Base-by-base conservation (phyloP, 2,797 vertebrate species). In the Cheracebus regulus region DNA sequence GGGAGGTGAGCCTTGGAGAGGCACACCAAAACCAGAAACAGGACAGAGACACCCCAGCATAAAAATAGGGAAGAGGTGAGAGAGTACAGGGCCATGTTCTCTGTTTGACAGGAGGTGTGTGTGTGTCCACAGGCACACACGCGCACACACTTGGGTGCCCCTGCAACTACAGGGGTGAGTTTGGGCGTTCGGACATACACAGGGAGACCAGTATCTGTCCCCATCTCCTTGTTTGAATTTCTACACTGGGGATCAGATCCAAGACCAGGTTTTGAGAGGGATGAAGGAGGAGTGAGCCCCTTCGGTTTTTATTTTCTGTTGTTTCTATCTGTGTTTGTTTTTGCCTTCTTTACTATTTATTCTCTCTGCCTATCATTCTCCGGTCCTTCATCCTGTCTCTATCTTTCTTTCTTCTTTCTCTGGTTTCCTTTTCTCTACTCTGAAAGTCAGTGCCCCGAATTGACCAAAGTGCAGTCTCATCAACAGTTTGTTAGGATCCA, bases 271-370 rank as follows among this genome's bases (percentile, higher is more conserved):
- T 73, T 50, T 12, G 46, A 46, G 48, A 67, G 22, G 4, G 4
- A n/a, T 22, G 22, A 3, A 6, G 1, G 7, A n/a, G 12, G 26
- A 30, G 12, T 1, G 2, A 61, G 17, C 0, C 20, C 24, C 73
- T 33, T 36, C 7, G 2, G 8, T 30, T 57, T 81, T 46, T 48
- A 7, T 48, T 75, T 87, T 57, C 90, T 86, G 15, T 46, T 12
- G 33, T 36, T 88, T 93, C 57, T 82, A 22, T 73, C 5, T 82
- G 50, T 50, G 48, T 46, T 19, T 33, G 7, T 9, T 41, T 26
- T 55, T 58, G 1, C 14, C 39, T 55, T 24, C 24, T 61, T 46
- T 8, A 30, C 14, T 48, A 1, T 36, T 22, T 24, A 26, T 78
- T 64, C 41, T 50, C 15, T 78, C 55, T 39, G 36, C 22, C 48